These are phyloP conservation scores for Anguilla obscura DNA, from an alignment of 2,797 vertebrate species.

Conservation along the genomic window DNA sequence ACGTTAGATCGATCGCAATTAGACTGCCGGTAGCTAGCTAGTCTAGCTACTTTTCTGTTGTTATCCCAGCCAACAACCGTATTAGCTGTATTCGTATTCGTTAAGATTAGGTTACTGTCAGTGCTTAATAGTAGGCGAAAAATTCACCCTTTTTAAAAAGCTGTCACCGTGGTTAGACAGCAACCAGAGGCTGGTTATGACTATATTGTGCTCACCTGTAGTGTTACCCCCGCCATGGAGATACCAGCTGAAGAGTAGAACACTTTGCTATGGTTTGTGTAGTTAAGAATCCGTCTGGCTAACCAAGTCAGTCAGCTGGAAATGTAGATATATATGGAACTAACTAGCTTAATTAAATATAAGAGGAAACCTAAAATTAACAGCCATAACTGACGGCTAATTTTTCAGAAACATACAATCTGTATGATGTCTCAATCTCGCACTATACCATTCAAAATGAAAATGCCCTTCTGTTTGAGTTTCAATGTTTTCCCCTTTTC, in stretches of 20 bases:
- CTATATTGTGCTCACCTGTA: slow-evolving; percentile 59
- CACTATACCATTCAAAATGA: slow-evolving; percentile 9
- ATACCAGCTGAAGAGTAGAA: slow-evolving; percentile 23
- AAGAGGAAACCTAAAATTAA: background rate
- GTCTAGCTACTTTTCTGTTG: background rate
- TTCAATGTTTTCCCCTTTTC: slow-evolving; percentile 39
- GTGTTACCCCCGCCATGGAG: slow-evolving; percentile 63
- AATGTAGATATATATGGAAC: background rate
- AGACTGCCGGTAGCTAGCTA: background rate
- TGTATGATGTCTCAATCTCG: background rate
- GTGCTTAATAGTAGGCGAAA: background rate
- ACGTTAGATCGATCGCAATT: background rate
- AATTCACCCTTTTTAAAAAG: background rate
- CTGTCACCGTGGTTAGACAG: background rate
- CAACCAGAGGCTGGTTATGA: background rate
- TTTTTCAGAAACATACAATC: background rate
- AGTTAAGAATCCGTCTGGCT: background rate
- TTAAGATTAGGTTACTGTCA: too few species aligned
- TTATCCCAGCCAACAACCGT: background rate
- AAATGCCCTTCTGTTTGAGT: background rate
- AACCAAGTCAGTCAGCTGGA: background rate
- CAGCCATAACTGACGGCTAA: background rate
- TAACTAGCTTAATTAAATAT: background rate
- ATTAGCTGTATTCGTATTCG: background rate
- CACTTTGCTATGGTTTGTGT: background rate